Percentiles rank a stretch among this genome's conserved stretches.
Evolutionary conservation across 1,140 invertebrate species (phyloP).

Genomic region (Caerostris darwini): DNA sequence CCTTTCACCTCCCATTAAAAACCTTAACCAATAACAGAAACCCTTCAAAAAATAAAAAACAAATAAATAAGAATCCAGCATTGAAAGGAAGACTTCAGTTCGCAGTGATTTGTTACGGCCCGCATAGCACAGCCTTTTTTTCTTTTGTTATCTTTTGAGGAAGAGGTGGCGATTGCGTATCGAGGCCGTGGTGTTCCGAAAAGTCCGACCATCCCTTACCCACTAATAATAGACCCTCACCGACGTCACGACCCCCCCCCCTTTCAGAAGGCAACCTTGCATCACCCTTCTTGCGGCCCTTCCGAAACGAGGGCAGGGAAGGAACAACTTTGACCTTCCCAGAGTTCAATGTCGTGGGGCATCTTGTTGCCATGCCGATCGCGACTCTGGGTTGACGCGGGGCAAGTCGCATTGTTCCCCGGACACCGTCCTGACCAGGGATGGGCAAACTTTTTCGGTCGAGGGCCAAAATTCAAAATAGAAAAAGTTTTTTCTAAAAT

Average conservation of each 20-base stretch:
- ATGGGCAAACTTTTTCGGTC: too few species aligned
- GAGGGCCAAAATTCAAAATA: too few species aligned
- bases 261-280: background rate
- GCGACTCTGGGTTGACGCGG: background rate
- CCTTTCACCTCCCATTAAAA: background rate
- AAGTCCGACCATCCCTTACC: background rate
- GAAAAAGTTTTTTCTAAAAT: too few species aligned
- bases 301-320: background rate
- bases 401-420: too few species aligned
- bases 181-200: conserved; percentile 6
- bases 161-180: conserved; percentile 26
- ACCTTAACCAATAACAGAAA: background rate
- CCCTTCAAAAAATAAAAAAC: too few species aligned
- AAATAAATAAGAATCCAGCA: too few species aligned
- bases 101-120: background rate
- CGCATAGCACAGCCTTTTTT: background rate
- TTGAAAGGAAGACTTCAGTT: background rate
- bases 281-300: background rate
- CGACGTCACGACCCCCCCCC: background rate
- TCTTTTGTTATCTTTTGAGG: background rate
- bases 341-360: conserved; percentile 11
- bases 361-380: conserved; percentile 19
- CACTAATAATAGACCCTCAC: conserved; percentile 17
- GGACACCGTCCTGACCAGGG: too few species aligned
- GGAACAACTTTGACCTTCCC: conserved; percentile 8